Percentiles rank a stretch among this genome's conserved stretches.
Evolutionary conservation across 35 echinoderm and acorn worm genomes (phyloP).

Genomic region (Chiridota heheva): DNA sequence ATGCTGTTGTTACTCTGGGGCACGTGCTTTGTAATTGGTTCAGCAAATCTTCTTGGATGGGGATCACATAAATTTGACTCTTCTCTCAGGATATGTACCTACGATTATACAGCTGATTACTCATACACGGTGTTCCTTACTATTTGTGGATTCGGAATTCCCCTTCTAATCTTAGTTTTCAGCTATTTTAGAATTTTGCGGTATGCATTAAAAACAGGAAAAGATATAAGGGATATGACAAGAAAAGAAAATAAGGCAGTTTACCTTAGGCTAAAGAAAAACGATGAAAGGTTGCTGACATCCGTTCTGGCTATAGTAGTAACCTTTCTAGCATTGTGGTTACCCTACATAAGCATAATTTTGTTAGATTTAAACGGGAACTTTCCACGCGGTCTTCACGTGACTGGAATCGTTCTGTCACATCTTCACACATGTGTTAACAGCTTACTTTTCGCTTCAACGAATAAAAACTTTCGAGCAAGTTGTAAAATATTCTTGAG

Average conservation of each 20-base stretch:
- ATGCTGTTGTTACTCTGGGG: conserved; percentile 70
- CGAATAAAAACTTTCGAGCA: conserved; percentile 68
- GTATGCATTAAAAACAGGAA: conserved; percentile 11
- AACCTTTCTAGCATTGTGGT: conserved; percentile 75
- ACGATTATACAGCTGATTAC: conserved; percentile 62
- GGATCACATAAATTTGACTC: conserved; percentile 71
- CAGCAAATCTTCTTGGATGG: conserved; percentile 76
- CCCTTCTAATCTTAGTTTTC: conserved; percentile 49
- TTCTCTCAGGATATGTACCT: conserved; percentile 61
- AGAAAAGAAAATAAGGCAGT: not conserved
- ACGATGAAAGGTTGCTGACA: conserved; percentile 54
- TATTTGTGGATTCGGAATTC: conserved; percentile 45
- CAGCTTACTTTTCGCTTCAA: conserved; percentile 70
- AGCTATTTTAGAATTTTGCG: conserved; percentile 60
- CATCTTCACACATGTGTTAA: conserved; percentile 73
- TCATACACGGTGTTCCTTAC: conserved; percentile 77
- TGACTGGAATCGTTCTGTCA: conserved; percentile 51
- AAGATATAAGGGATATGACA: not conserved
- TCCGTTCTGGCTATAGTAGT: conserved; percentile 57
- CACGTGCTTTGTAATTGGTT: conserved; percentile 66
- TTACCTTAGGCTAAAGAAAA: conserved; percentile 22
- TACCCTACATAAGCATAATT: conserved; percentile 56
- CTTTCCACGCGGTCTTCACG: conserved; percentile 39
- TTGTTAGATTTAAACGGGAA: conserved; percentile 37
- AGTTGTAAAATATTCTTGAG: conserved; percentile 46